Percentiles rank a stretch among this genome's conserved stretches.
These are phyloP conservation scores for Podarcis muralis DNA, from an alignment of 2,113 vertebrate species.

Conservation along the genomic window DNA sequence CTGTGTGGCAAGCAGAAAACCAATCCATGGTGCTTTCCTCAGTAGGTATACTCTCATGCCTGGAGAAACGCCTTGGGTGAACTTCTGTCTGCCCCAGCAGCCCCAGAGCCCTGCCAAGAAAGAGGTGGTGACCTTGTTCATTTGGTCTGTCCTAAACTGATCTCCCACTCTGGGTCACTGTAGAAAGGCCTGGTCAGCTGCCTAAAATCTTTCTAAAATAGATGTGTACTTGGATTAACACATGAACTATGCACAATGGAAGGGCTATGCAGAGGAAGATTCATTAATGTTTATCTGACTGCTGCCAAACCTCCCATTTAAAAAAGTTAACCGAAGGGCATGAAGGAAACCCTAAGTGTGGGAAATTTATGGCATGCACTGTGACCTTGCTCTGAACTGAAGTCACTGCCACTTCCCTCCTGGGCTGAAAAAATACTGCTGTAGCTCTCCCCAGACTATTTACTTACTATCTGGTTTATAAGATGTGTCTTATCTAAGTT, in stretches of 20 bases:
- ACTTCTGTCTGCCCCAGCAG: background rate
- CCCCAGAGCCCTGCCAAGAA: background rate
- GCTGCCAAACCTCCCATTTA: conserved; percentile 44
- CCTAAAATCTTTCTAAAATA: background rate
- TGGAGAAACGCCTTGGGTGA: background rate
- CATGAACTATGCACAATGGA: conserved; percentile 7
- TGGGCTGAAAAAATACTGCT: conserved; percentile 45
- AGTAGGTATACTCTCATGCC: background rate
- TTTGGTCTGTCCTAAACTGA: background rate
- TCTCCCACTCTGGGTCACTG: too few relatives aligned
- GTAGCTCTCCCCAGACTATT: conserved; percentile 16
- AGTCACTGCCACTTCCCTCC: conserved; percentile 53
- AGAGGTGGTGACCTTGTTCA: background rate
- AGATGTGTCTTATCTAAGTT: conserved; percentile 35
- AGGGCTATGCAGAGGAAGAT: conserved; percentile 40
- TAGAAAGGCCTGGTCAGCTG: background rate
- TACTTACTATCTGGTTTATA: conserved; percentile 35
- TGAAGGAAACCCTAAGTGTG: conserved; percentile 50
- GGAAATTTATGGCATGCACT: conserved; percentile 49
- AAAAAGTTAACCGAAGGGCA: conserved; percentile 32
- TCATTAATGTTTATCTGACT: conserved; percentile 12
- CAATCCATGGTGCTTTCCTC: background rate
- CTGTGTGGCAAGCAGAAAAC: background rate
- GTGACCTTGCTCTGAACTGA: conserved; percentile 65
- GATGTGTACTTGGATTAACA: background rate